Evolutionary conservation across 2,888 invertebrate species (phyloP).

Genomic region (Incurvaria masculella): DNA sequence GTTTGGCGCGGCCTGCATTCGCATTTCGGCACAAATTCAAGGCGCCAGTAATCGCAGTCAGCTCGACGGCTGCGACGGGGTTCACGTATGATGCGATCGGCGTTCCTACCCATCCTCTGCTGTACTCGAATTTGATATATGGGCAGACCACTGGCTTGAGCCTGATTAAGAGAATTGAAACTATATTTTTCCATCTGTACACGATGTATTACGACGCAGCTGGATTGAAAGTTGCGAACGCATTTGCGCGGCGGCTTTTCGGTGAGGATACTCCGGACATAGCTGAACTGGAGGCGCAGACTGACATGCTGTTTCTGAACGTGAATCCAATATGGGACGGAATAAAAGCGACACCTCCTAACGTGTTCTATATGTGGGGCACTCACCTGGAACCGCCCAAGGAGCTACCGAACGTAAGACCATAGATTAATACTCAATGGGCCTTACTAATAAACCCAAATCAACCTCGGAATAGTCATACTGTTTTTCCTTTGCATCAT

Average conservation of each 20-base stretch:
- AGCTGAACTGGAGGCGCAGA: constrained; percentile 6
- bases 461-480: no score
- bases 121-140: constrained; percentile 25
- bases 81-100: constrained; percentile 26
- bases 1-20: constrained; percentile 22
- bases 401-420: constrained; percentile 11
- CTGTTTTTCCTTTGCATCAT: no score
- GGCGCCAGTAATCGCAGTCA: constrained; percentile 36
- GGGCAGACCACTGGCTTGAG: constrained; percentile 21
- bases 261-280: constrained; percentile 7
- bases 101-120: constrained; percentile 29
- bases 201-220: background rate
- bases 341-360: constrained; percentile 11
- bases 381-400: constrained; percentile 11
- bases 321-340: constrained; percentile 9
- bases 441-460: no score
- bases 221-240: background rate
- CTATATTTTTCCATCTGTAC: background rate
- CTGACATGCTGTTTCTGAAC: constrained; percentile 14
- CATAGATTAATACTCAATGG: no score
- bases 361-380: constrained; percentile 8
- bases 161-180: constrained; percentile 16
- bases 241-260: background rate
- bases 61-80: constrained; percentile 25
- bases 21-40: constrained; percentile 32